Conservation (phyloP, 2,888 invertebrate species). For the Ophion slaviceki region DNA sequence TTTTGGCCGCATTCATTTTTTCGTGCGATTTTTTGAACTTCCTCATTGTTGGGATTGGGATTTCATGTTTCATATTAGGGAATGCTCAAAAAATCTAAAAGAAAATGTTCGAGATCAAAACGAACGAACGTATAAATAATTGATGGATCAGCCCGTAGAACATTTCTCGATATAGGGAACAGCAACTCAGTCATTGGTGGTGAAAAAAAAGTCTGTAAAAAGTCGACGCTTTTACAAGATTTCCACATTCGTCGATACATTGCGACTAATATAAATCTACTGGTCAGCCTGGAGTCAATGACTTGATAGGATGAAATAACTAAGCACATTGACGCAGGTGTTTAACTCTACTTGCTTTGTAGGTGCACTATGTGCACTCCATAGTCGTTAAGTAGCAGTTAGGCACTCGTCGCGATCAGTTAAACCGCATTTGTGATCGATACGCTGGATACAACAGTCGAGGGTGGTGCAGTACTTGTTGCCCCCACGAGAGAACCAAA, state of each 20-base stretch:
- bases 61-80: too few relatives aligned
- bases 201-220: not conserved
- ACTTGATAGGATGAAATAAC: conserved; percentile 19
- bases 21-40: too few relatives aligned
- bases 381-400: conserved; percentile 60
- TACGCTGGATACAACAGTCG: conserved; percentile 1
- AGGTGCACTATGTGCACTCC: conserved; percentile 16
- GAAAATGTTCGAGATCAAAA: too few relatives aligned
- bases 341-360: conserved; percentile 28
- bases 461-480: conserved; percentile 73
- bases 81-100: too few relatives aligned
- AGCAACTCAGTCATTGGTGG: not conserved
- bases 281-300: conserved; percentile 15
- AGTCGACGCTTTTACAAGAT: too few relatives aligned
- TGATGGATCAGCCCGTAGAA: not conserved
- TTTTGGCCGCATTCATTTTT: too few relatives aligned
- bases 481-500: conserved; percentile 58
- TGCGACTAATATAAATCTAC: too few relatives aligned
- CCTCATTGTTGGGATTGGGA: too few relatives aligned
- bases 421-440: conserved; percentile 52
- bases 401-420: conserved; percentile 1
- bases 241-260: too few relatives aligned
- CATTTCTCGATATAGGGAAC: not conserved
- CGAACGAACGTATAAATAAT: not conserved
- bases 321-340: conserved; percentile 42